A percentile compares a stretch with the other conserved stretches of the same genome.
Evolutionary conservation across 2,113 vertebrate genomes (phyloP).

Genomic region (Stomatorhinus ivindoensis): DNA sequence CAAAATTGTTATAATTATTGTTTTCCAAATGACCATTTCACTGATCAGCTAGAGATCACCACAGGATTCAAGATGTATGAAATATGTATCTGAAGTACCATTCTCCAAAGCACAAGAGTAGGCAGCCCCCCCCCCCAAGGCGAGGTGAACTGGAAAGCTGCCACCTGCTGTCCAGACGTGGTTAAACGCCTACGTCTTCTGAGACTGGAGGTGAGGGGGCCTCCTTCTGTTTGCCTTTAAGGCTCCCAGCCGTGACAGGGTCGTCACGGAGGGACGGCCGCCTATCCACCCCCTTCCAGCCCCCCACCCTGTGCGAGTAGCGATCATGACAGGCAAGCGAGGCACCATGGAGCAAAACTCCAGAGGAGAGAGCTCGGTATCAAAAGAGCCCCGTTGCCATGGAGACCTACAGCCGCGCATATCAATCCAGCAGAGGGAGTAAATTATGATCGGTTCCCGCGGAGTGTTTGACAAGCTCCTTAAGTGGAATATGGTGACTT

Average conservation of each 20-base stretch:
- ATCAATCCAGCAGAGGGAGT: background rate
- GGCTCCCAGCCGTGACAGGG: background rate
- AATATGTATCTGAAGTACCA: background rate
- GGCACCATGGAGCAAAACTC: background rate
- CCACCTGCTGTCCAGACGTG: background rate
- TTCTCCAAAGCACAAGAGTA: background rate
- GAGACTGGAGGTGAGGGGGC: background rate
- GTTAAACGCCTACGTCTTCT: background rate
- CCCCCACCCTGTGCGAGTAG: background rate
- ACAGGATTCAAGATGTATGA: background rate
- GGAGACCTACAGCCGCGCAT: background rate
- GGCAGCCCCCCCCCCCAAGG: background rate
- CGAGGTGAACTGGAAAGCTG: background rate
- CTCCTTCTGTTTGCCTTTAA: background rate
- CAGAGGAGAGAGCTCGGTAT: background rate
- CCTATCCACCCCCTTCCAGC: background rate
- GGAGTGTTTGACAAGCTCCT: conserved; percentile 4
- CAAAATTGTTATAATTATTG: background rate
- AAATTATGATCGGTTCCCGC: background rate
- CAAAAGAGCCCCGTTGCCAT: background rate
- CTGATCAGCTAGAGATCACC: background rate
- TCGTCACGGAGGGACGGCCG: background rate
- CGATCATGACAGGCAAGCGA: background rate
- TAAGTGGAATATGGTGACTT: background rate
- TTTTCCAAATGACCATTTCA: background rate